Evolutionary conservation across 1,140 invertebrate species (phyloP), one percentile per base, ranked within the genome.

Genomic region (Pogonomyrmex barbatus): DNA sequence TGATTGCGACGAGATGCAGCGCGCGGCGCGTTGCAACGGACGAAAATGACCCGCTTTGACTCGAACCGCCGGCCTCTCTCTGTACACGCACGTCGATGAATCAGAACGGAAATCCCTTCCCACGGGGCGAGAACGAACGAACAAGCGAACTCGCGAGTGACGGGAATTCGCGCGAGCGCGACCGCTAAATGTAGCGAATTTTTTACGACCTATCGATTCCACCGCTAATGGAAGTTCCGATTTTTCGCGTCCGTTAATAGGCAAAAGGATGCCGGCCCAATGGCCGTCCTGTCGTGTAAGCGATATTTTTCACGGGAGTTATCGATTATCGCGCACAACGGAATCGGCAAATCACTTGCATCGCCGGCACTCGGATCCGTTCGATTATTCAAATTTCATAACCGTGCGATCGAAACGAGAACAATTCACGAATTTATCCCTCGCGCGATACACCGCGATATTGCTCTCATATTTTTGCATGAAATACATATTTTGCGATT

Each of bases 1-100:
- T 56, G 78, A 81, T 81, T 81, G 65, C 78, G 39, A 45, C 78
- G 78, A 54, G 39, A 56, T 71, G 65, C 78, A 47, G 9, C 42
- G 9, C 42, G 45, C 68, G 45, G 10, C 36, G 75, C 75, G 39
- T 42, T 17, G 63, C 78, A 54, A 42, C 14, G 45, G 78, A 67
- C 62, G 63, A 81, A 56, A 81, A 56, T 45, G 50, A 56, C 65
- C 71, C 65, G 47, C 63, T 24, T 30, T 36, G 12, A 6, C 17
- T 47, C 39, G 12, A 77, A 10, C 14, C 56, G 39, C 10, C 24
- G 42, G 14, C 63, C 39, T 45, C 39, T 65, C 5, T 12, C 30
- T 39, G n/a, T 10, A 50, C 56, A n/a, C n/a, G 4, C 30, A 14
- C 33, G n/a, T 9, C 60, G 60, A 79, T 45, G 76, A 65, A 79